Conservation (phyloP, 2,113 vertebrate genomes). For the Esox niger region DNA sequence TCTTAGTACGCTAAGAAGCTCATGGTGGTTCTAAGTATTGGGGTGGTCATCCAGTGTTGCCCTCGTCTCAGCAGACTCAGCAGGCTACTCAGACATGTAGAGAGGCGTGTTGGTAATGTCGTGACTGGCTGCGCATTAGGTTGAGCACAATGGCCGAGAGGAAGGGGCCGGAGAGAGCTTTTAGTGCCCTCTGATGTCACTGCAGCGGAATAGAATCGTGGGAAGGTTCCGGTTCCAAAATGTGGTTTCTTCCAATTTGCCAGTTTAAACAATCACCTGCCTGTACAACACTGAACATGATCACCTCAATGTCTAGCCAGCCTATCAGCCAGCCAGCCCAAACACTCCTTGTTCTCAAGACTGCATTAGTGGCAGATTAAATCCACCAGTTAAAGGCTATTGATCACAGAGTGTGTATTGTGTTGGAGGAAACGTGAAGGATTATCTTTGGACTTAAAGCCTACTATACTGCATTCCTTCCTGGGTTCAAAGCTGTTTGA, state of each 20-base stretch:
- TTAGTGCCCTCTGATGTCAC: neutral
- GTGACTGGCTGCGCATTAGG: neutral
- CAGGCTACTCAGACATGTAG: neutral
- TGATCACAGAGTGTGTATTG: constrained; percentile 60
- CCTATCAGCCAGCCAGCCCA: constrained; percentile 14
- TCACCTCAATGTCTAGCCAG: constrained; percentile 27
- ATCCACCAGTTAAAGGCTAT: constrained; percentile 47
- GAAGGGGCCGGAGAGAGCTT: neutral
- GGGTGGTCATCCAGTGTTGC: too few species aligned
- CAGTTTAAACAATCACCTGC: constrained; percentile 30
- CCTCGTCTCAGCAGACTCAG: too few species aligned
- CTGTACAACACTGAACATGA: constrained; percentile 49
- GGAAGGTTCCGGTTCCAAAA: constrained; percentile 25
- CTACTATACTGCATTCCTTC: neutral
- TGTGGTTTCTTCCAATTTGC: neutral
- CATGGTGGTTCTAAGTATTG: too few species aligned
- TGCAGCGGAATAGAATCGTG: constrained; percentile 19
- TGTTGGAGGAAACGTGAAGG: constrained; percentile 50
- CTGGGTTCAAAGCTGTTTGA: constrained; percentile 35
- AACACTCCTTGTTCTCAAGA: constrained; percentile 4
- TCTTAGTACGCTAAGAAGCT: too few species aligned
- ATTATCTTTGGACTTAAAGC: constrained; percentile 44
- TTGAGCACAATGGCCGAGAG: neutral
- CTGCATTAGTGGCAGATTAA: constrained; percentile 52
- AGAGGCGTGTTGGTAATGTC: neutral